Evolutionary conservation across 2,888 invertebrate genomes (phyloP).

Genomic region (Isotomurus palustris): DNA sequence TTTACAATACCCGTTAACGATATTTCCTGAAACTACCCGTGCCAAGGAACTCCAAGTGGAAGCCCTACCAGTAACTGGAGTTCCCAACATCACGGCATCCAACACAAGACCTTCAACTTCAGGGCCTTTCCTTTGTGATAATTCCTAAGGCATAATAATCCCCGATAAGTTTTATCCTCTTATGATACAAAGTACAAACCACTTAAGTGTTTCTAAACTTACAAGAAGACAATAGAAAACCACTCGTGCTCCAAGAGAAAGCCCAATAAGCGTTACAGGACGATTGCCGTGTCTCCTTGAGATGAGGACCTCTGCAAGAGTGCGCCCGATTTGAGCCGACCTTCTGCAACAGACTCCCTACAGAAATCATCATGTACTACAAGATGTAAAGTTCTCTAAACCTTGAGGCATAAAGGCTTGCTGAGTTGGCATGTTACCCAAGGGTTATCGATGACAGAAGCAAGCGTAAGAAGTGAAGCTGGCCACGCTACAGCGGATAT

Average conservation of each 20-base stretch:
- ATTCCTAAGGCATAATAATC: conserved; percentile 49
- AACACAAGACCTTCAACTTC: conserved; percentile 60
- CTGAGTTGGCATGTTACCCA: conserved; percentile 52
- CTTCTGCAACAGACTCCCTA: conserved; percentile 59
- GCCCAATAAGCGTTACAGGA: conserved; percentile 63
- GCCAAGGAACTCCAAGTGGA: conserved; percentile 57
- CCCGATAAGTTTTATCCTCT: background rate
- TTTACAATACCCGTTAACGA: conserved; percentile 62
- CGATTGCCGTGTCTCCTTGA: conserved; percentile 54
- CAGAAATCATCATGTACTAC: background rate
- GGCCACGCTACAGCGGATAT: conserved; percentile 64
- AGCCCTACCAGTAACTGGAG: conserved; percentile 51
- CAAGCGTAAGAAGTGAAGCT: conserved; percentile 57
- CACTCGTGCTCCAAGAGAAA: conserved; percentile 63
- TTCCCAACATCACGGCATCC: conserved; percentile 61
- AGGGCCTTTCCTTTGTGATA: conserved; percentile 53
- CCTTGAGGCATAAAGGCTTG: background rate
- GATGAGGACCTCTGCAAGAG: conserved; percentile 61
- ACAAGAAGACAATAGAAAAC: conserved; percentile 62
- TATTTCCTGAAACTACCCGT: conserved; percentile 59
- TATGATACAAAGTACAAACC: too few species aligned
- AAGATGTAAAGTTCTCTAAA: background rate
- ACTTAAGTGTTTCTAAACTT: too few species aligned
- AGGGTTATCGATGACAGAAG: conserved; percentile 61
- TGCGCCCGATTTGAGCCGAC: conserved; percentile 59